Percentiles rank a stretch among this genome's conserved stretches.
These are phyloP conservation scores for Diploptera punctata DNA, from an alignment of 2,888 invertebrate genomes.

Conservation along the genomic window DNA sequence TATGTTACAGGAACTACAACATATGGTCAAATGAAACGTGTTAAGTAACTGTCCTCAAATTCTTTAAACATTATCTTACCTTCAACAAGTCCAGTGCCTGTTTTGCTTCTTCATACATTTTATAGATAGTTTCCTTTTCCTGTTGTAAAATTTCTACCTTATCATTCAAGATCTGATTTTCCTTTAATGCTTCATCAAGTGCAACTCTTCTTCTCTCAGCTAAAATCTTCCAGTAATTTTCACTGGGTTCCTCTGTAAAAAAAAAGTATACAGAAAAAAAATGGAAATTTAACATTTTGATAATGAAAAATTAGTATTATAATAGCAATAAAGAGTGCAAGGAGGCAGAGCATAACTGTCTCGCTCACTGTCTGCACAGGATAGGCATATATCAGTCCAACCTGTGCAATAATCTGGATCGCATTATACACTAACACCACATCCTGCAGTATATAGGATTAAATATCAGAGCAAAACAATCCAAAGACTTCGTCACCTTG, in stretches of 20 bases:
- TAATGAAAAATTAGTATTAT: neutral
- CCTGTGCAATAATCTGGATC: neutral
- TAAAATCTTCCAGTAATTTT: slow-evolving; percentile 77
- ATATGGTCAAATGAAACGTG: too few species aligned
- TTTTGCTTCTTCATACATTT: slow-evolving; percentile 77
- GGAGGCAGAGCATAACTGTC: neutral
- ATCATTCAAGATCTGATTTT: slow-evolving; percentile 68
- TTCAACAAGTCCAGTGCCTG: slow-evolving; percentile 77
- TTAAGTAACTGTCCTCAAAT: too few species aligned
- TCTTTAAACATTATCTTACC: slow-evolving; percentile 54
- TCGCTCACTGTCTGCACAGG: too few species aligned
- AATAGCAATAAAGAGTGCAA: neutral
- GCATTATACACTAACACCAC: neutral
- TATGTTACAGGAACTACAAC: too few species aligned
- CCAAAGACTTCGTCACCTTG: too few species aligned
- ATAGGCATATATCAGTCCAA: too few species aligned
- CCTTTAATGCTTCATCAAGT: slow-evolving; percentile 73
- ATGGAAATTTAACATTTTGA: neutral
- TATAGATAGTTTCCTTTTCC: slow-evolving; percentile 70
- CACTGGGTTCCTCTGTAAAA: slow-evolving; percentile 62
- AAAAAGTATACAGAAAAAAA: neutral
- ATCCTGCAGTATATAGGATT: neutral
- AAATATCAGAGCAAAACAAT: too few species aligned
- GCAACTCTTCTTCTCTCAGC: slow-evolving; percentile 77
- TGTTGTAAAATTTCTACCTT: slow-evolving; percentile 63